Percentiles rank a stretch among this genome's conserved stretches.
These are phyloP conservation scores for Himalopsyche japonica DNA, from an alignment of 2,888 invertebrate species.

Conservation along the genomic window DNA sequence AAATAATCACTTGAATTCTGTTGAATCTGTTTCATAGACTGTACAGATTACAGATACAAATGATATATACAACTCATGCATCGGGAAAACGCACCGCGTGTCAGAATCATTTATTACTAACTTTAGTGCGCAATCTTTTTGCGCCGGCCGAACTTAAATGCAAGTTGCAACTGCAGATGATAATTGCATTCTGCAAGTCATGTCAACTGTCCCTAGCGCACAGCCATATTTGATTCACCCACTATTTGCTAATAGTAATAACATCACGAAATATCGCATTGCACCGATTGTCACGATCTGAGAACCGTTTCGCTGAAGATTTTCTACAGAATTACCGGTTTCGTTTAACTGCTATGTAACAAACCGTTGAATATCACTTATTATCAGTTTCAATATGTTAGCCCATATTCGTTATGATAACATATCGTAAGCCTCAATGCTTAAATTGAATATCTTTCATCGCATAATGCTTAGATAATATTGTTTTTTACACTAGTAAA, in stretches of 20 bases:
- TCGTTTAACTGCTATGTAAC: too few species aligned
- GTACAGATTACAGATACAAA: neutral
- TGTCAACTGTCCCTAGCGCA: neutral
- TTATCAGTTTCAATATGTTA: too few species aligned
- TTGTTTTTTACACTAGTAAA: too few species aligned
- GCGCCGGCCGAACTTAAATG: neutral
- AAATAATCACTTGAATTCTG: too few species aligned
- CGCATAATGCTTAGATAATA: too few species aligned
- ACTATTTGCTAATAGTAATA: neutral
- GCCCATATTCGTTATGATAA: too few species aligned
- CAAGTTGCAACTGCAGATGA: neutral
- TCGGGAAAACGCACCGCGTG: neutral
- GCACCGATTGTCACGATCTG: neutral
- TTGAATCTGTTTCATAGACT: neutral
- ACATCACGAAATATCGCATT: neutral
- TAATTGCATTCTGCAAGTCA: neutral
- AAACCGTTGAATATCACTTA: too few species aligned
- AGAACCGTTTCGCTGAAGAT: neutral
- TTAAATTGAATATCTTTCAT: too few species aligned
- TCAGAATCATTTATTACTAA: neutral
- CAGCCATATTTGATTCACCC: neutral
- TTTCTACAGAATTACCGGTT: too few species aligned
- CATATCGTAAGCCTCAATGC: too few species aligned
- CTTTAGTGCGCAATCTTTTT: neutral
- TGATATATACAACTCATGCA: neutral